A percentile compares a stretch with the other conserved stretches of the same genome.
Conservation (phyloP, 2,113 vertebrate species). For the Clupea harengus region DNA sequence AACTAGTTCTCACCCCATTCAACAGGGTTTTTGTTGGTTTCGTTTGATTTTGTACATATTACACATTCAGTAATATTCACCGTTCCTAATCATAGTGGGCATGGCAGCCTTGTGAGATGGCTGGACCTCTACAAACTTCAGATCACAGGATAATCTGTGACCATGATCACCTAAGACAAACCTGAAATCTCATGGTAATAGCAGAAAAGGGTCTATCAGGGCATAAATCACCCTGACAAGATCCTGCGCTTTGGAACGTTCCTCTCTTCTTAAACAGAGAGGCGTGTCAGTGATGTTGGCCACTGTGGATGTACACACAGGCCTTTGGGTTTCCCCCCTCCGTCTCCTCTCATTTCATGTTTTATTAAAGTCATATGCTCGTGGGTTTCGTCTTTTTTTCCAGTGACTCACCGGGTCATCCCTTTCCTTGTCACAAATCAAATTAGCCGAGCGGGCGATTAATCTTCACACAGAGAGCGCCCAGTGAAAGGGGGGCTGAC, state of each 20-base stretch:
- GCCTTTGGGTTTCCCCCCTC: not conserved
- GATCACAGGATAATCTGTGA: not conserved
- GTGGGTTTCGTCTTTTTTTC: slow-evolving; percentile 62
- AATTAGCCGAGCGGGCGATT: slow-evolving; percentile 75
- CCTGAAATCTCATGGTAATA: not conserved
- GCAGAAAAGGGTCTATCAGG: not conserved
- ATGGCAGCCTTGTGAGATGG: not conserved
- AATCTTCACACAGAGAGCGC: slow-evolving; percentile 67
- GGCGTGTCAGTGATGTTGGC: not conserved
- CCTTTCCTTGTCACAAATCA: slow-evolving; percentile 76
- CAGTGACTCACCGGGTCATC: slow-evolving; percentile 71
- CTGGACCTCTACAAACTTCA: not conserved
- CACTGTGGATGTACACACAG: not conserved
- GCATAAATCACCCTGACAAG: not conserved
- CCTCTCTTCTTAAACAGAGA: not conserved
- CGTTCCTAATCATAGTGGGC: not conserved
- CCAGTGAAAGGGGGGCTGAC: slow-evolving; percentile 67
- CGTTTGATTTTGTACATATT: not conserved
- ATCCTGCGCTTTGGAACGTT: not conserved
- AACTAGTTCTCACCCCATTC: too few relatives aligned
- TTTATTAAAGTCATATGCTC: slow-evolving; percentile 74
- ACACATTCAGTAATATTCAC: too few relatives aligned
- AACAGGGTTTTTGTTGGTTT: not conserved
- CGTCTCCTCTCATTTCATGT: slow-evolving; percentile 56
- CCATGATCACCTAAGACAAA: not conserved